Evolutionary conservation across 2,113 vertebrate genomes (phyloP), one percentile per base, ranked within the genome.

Genomic region (Colius striatus): DNA sequence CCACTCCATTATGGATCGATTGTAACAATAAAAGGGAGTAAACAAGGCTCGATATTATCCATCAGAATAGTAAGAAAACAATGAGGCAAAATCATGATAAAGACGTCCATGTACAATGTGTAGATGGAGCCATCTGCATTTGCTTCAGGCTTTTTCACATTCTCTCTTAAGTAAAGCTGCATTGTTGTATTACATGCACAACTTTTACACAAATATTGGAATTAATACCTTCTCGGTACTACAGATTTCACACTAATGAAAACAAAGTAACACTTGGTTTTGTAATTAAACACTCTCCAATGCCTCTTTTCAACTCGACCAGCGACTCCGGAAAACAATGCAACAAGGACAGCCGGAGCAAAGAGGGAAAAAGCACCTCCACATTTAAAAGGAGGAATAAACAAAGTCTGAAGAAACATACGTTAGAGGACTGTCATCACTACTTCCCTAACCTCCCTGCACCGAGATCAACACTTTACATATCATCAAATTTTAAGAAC

Each of bases 181-280:
- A 0, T 27, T 1, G 0, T 26, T 6, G 5, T 48, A 80, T 72
- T 13, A 80, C 5, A 38, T 11, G 34, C 0, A 2, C 4, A 55
- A 18, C 43, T 66, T 88, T 38, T 47, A 67, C 50, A 58, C 16
- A 73, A 11, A 15, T 30, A 70, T 2, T 26, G 10, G 34, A 86
- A 78, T 26, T 21, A 68, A 50, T 25, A 53, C 36, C 27, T 63
- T 27, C 34, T 70, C 26, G 63, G 48, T 9, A 48, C n/a, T 38
- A 62, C 7, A 16, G 32, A 86, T 68, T 86, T 84, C 45, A 89
- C 53, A 30, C 25, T 16, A 50, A 30, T 1, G 3, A 93, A 91
- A 76, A 45, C 16, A 23, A 75, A 80, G 53, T 23, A 60, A 43
- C 25, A 7, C 22, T 68, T 70, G 38, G 10, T 48, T 81, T 91